These are phyloP conservation scores for Pseudotriccus pelzelni DNA, from an alignment of 2,797 vertebrate genomes.

Conservation along the genomic window DNA sequence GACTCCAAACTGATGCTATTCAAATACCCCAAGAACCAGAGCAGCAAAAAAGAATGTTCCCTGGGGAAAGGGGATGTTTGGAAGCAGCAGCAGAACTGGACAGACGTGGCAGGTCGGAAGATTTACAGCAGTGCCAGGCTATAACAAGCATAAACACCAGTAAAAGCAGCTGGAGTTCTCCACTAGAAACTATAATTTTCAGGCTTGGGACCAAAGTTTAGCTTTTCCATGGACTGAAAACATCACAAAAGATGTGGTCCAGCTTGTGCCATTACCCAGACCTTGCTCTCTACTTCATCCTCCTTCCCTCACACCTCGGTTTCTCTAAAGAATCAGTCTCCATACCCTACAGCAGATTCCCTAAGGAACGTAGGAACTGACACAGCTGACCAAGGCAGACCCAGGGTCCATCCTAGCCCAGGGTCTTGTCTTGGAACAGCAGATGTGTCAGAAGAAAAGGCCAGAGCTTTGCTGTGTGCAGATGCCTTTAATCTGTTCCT, in stretches of 20 bases:
- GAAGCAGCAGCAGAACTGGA: background rate
- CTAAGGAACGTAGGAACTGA: background rate
- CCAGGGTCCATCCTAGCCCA: background rate
- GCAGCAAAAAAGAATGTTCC: background rate
- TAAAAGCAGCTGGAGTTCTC: background rate
- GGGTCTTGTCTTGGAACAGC: background rate
- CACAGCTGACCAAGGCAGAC: background rate
- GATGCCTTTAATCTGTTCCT: slow-evolving; percentile 1
- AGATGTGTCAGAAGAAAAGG: background rate
- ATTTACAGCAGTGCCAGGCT: background rate
- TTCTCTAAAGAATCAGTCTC: background rate
- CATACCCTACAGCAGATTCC: background rate
- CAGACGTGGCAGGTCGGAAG: fast-evolving
- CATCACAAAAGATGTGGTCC: background rate
- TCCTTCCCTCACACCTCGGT: background rate
- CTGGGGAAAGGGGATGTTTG: background rate
- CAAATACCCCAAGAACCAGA: background rate
- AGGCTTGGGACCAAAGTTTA: background rate
- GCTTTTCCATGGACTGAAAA: background rate
- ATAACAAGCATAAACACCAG: background rate
- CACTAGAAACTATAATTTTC: background rate
- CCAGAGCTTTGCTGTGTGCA: background rate
- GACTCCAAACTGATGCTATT: background rate
- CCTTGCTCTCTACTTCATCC: background rate
- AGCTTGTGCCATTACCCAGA: background rate